Percentiles rank a stretch among this genome's conserved stretches.
Evolutionary conservation across 2,113 vertebrate genomes (phyloP).

Genomic region (Psittacula cyanocephala): DNA sequence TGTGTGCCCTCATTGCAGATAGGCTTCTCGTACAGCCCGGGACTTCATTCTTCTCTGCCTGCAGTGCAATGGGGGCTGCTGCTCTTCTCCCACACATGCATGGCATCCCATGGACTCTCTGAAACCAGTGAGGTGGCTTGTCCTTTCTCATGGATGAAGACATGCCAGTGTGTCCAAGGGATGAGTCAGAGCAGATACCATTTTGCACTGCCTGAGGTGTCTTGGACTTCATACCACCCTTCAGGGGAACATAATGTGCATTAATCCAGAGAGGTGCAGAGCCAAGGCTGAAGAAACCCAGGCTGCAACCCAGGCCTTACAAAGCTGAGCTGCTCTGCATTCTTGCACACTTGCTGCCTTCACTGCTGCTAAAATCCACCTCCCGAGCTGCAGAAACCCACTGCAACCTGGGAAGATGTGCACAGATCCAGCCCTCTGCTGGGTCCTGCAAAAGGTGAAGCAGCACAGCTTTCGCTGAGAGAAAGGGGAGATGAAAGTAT

Average conservation of each 20-base stretch:
- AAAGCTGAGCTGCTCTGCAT: background rate
- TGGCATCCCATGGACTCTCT: accelerated
- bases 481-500: background rate
- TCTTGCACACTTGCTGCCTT: background rate
- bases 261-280: background rate
- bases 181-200: background rate
- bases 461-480: background rate
- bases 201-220: background rate
- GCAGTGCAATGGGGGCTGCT: accelerated
- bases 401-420: background rate
- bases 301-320: background rate
- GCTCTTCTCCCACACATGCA: background rate
- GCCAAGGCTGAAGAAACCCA: background rate
- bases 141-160: too few species aligned
- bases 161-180: background rate
- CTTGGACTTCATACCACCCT: background rate
- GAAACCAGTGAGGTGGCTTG: background rate
- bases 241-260: background rate
- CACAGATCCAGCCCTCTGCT: accelerated
- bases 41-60: background rate
- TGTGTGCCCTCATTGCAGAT: background rate
- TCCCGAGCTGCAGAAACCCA: background rate
- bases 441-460: too few species aligned
- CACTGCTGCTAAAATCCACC: background rate
- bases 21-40: background rate